Conservation (phyloP, 1,140 invertebrate species). For the Phymastichus coffea region DNA sequence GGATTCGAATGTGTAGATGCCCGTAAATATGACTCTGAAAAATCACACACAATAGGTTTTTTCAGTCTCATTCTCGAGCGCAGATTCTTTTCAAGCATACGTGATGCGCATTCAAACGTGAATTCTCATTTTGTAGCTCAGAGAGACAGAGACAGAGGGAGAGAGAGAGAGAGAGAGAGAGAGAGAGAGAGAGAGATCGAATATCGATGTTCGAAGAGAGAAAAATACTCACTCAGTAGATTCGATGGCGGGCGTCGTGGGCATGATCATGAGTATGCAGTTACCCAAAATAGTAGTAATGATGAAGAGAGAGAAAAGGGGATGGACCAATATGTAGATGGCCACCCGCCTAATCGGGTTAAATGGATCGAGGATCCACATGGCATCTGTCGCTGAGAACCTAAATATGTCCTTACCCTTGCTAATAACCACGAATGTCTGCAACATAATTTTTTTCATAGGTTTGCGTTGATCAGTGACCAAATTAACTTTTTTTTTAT, state of each 20-base stretch:
- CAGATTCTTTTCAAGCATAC: too few relatives aligned
- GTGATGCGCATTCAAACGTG: not conserved
- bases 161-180: too few relatives aligned
- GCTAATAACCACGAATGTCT: constrained; percentile 98
- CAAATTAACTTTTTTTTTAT: too few relatives aligned
- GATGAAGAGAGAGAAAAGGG: constrained; percentile 95
- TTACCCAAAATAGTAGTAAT: constrained; percentile 97
- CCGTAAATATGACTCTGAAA: constrained; percentile 98
- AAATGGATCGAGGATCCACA: constrained; percentile 94
- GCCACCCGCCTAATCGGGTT: constrained; percentile 95
- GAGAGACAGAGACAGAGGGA: too few relatives aligned
- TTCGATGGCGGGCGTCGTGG: constrained; percentile 87
- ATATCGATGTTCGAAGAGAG: too few relatives aligned
- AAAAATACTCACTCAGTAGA: constrained; percentile 89
- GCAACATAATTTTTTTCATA: constrained; percentile 47
- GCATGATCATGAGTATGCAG: constrained; percentile 98
- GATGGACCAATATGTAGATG: constrained; percentile 97
- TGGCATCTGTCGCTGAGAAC: constrained; percentile 94
- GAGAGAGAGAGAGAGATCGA: too few relatives aligned
- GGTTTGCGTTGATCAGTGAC: not conserved
- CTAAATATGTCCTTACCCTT: constrained; percentile 98
- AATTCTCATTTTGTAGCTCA: not conserved
- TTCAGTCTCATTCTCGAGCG: constrained; percentile 14
- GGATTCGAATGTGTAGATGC: constrained; percentile 99
- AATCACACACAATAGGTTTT: not conserved